Evolutionary conservation across 1,140 invertebrate species (phyloP).

Genomic region (Tenebrio molitor): DNA sequence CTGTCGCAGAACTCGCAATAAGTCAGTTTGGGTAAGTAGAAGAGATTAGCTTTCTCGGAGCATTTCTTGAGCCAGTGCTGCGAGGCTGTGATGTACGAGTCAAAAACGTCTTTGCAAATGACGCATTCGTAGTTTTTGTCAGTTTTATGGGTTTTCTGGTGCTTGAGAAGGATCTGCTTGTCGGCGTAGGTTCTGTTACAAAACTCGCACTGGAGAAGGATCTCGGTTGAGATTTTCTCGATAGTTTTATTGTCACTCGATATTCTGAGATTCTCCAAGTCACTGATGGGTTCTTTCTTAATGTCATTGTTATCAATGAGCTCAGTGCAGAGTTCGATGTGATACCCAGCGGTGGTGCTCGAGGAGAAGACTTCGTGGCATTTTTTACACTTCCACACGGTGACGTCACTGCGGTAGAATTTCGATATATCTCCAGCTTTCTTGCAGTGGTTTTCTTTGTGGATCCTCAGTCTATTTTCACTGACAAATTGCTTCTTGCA

Average conservation of each 20-base stretch:
- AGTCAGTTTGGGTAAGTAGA: slow-evolving; percentile 64
- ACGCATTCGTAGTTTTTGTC: slow-evolving; percentile 72
- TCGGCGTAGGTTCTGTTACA: slow-evolving; percentile 71
- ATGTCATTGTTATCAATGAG: slow-evolving; percentile 1
- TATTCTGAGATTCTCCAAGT: not conserved
- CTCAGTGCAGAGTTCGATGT: slow-evolving; percentile 58
- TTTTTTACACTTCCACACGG: slow-evolving; percentile 64
- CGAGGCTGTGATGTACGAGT: slow-evolving; percentile 68
- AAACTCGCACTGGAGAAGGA: slow-evolving; percentile 72
- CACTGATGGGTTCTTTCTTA: not conserved
- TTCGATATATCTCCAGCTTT: slow-evolving; percentile 64
- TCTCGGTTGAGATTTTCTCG: slow-evolving; percentile 63
- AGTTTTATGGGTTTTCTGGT: slow-evolving; percentile 68
- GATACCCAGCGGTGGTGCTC: slow-evolving; percentile 52
- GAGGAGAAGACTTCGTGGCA: slow-evolving; percentile 65
- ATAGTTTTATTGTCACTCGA: slow-evolving; percentile 48
- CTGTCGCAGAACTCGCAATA: slow-evolving; percentile 66
- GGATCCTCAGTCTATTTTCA: slow-evolving; percentile 64
- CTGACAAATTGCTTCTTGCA: slow-evolving; percentile 65
- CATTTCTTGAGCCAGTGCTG: slow-evolving; percentile 72
- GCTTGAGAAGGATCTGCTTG: slow-evolving; percentile 66
- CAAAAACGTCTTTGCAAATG: slow-evolving; percentile 68
- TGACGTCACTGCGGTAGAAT: slow-evolving; percentile 65
- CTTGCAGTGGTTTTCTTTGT: slow-evolving; percentile 66
- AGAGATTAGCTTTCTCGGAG: slow-evolving; percentile 66